These are phyloP conservation scores for Parazoanthus atlanticus DNA, from an alignment of 92 coral and sea anemone genomes.

Conservation along the genomic window DNA sequence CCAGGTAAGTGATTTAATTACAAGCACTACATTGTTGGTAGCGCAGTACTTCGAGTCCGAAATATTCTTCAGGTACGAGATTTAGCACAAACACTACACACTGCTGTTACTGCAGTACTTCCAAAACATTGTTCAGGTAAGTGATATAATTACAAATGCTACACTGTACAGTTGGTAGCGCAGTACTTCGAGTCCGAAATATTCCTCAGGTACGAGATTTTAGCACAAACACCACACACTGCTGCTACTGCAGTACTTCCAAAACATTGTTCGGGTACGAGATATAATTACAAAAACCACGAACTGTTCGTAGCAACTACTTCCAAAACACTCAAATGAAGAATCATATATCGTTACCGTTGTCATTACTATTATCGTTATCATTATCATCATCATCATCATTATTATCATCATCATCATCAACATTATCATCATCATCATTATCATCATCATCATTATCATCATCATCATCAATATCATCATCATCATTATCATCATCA, in stretches of 20 bases:
- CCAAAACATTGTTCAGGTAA: conserved; percentile 66
- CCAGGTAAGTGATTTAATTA: conserved; percentile 38
- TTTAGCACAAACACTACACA: background rate
- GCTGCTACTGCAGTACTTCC: background rate
- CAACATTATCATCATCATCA: background rate
- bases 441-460: background rate
- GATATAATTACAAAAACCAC: background rate
- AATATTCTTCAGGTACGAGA: conserved; percentile 42
- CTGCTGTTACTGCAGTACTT: conserved; percentile 38
- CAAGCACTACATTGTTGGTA: conserved; percentile 1
- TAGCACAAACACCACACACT: background rate
- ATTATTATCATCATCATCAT: too few relatives aligned
- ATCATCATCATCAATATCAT: background rate
- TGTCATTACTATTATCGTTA: too few relatives aligned
- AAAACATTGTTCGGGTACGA: conserved; percentile 43
- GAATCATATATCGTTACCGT: too few relatives aligned
- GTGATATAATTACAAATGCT: too few relatives aligned
- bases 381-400: too few relatives aligned
- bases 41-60: conserved; percentile 32
- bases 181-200: too few relatives aligned
- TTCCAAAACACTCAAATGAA: conserved; percentile 51
- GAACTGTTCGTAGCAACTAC: conserved; percentile 51
- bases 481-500: too few relatives aligned
- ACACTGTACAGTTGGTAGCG: background rate
- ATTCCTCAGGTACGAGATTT: conserved; percentile 44